Conservation (phyloP, 2,113 vertebrate genomes). For the Lamprologus tigripictilis region DNA sequence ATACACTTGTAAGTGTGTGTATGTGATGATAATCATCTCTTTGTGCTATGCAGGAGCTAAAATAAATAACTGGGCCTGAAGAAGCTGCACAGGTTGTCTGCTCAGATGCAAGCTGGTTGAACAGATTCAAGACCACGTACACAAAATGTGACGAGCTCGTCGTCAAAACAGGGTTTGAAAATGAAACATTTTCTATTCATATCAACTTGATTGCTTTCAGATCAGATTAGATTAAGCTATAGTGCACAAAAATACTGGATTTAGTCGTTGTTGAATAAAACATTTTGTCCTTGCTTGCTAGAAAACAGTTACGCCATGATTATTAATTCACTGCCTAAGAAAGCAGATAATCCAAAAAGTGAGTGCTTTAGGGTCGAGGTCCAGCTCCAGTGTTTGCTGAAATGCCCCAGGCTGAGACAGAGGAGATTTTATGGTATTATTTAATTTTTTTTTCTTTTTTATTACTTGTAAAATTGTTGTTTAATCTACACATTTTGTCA, state of each 20-base stretch:
- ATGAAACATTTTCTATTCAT: neutral
- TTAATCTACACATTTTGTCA: neutral
- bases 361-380: neutral
- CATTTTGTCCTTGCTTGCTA: neutral
- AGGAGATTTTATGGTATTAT: neutral
- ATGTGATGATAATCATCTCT: neutral
- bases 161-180: neutral
- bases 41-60: neutral
- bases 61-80: neutral
- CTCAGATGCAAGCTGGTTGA: neutral
- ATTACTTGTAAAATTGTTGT: neutral
- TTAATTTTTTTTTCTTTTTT: accelerated
- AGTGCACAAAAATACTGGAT: neutral
- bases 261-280: neutral
- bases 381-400: neutral
- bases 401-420: neutral
- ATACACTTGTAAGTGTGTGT: neutral
- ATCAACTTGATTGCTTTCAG: neutral
- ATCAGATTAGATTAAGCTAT: neutral
- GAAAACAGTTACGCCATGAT: neutral
- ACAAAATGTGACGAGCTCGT: neutral
- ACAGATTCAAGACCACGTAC: neutral
- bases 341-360: neutral
- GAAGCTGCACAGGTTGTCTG: neutral
- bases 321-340: neutral